Evolutionary conservation across 1,140 invertebrate genomes (phyloP), one percentile per base, ranked within the genome.

Genomic region (Drosophila miranda): DNA sequence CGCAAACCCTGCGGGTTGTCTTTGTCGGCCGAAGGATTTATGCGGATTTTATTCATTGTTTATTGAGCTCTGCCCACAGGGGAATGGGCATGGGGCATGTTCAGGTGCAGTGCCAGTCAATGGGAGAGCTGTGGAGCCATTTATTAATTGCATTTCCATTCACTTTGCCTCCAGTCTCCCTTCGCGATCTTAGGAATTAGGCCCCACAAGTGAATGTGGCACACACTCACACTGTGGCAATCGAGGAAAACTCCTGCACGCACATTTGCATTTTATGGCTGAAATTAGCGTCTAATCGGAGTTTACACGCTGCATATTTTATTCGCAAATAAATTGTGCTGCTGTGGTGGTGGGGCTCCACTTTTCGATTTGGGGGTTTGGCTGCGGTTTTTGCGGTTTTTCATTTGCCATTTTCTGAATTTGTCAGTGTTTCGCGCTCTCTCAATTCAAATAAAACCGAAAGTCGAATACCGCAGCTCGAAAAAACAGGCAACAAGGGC

Each of bases 271-370:
- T 88, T 75, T 84, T 88, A 87, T 87, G 64, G 66, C 74, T 75
- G 64, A 87, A 87, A 87, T 87, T 87, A 87, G 82, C 83, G 70
- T 87, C 82, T 87, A 87, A 87, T 87, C 87, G 82, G 83, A 88
- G 82, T 86, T 86, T 86, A 87, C 82, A 87, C 82, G 78, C 78
- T 88, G 82, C 83, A 88, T 88, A 87, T 86, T 86, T 87, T 87
- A 87, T 86, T 84, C 53, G 73, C 82, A 84, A 84, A 84, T 84
- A 84, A 84, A 84, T 84, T 84, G 81, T 67, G 71, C 38, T 63
- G 38, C 46, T 63, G 43, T 34, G 53, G 23, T 13, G 11, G 34
- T 13, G 34, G 34, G 34, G 34, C 34, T 13, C 11, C 34, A 38
- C 34, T 38, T 38, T 38, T 38, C 34, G 34, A 38, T 67, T 23